A percentile compares a stretch with the other conserved stretches of the same genome.
phyloP scores from a whole-genome alignment of 2,888 invertebrate species.

The Cantharis nigra region DNA sequence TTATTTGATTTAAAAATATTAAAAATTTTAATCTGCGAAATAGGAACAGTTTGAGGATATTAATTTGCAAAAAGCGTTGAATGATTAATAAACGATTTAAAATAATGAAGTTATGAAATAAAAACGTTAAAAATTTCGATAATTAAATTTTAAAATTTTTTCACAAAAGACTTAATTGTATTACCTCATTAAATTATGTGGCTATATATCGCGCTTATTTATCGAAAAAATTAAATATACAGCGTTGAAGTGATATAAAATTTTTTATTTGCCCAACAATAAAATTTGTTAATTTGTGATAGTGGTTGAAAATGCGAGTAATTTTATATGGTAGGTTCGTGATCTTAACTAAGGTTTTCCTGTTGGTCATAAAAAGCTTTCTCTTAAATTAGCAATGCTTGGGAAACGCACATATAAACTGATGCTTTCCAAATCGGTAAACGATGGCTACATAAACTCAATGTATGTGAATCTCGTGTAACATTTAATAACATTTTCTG shows the following conservation, averaged over 20 bases:
- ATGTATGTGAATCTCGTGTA: conserved; percentile 25
- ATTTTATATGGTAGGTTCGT: conserved; percentile 26
- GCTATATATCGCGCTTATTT: neutral
- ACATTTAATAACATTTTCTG: conserved; percentile 28
- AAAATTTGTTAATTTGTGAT: conserved; percentile 7
- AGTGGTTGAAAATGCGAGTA: conserved; percentile 12
- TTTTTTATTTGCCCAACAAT: neutral
- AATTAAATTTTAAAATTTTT: neutral
- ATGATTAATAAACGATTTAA: neutral
- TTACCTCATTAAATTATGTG: neutral
- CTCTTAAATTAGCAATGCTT: conserved; percentile 29
- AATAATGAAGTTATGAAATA: neutral
- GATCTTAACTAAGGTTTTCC: conserved; percentile 21
- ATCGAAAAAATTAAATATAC: neutral
- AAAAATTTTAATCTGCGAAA: neutral
- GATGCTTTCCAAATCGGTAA: conserved; percentile 27
- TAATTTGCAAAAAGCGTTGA: neutral
- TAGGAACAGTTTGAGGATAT: neutral
- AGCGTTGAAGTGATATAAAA: neutral
- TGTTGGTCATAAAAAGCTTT: conserved; percentile 25
- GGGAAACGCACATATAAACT: conserved; percentile 11
- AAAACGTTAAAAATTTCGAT: neutral
- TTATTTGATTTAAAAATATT: neutral
- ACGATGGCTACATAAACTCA: conserved; percentile 28
- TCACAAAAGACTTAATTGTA: neutral